Evolutionary conservation across 1,140 invertebrate genomes (phyloP).

Genomic region (Zaprionus ornatus): DNA sequence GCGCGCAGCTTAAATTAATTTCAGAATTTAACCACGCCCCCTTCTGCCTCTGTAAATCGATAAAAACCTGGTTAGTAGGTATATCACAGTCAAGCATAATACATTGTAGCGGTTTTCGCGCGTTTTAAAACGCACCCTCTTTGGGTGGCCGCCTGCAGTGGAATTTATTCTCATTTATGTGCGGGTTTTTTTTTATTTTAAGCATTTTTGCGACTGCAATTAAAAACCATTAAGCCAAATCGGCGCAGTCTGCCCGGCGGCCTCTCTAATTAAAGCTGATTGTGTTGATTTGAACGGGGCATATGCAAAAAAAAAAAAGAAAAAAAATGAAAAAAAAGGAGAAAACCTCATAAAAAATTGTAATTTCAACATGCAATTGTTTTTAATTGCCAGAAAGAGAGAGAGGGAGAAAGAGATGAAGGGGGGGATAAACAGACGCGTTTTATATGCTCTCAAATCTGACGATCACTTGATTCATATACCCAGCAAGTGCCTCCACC

Average conservation of each 20-base stretch:
- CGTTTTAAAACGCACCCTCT: constrained; percentile 24
- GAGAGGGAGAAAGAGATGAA: background rate
- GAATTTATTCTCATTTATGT: constrained; percentile 19
- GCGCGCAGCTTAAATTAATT: too few relatives aligned
- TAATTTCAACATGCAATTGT: constrained; percentile 67
- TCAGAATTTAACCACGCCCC: too few relatives aligned
- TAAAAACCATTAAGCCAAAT: constrained; percentile 77
- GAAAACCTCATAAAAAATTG: constrained; percentile 12
- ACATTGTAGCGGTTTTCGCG: background rate
- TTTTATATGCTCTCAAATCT: background rate
- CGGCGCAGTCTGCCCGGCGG: constrained; percentile 61
- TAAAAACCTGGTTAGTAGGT: too few relatives aligned
- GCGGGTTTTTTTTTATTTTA: background rate
- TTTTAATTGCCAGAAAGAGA: constrained; percentile 56
- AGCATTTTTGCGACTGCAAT: constrained; percentile 59
- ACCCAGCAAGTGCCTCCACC: too few relatives aligned
- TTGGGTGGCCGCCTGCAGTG: constrained; percentile 46
- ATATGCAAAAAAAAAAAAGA: constrained; percentile 38
- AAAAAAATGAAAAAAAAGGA: constrained; percentile 27
- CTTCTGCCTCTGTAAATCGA: too few relatives aligned
- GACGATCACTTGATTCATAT: background rate
- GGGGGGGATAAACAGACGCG: constrained; percentile 26
- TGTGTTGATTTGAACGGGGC: constrained; percentile 59
- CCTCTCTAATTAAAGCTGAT: constrained; percentile 73
- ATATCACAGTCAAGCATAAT: too few relatives aligned